These are phyloP conservation scores for Eleutherodactylus coqui DNA, from an alignment of 2,797 vertebrate genomes.

Conservation along the genomic window DNA sequence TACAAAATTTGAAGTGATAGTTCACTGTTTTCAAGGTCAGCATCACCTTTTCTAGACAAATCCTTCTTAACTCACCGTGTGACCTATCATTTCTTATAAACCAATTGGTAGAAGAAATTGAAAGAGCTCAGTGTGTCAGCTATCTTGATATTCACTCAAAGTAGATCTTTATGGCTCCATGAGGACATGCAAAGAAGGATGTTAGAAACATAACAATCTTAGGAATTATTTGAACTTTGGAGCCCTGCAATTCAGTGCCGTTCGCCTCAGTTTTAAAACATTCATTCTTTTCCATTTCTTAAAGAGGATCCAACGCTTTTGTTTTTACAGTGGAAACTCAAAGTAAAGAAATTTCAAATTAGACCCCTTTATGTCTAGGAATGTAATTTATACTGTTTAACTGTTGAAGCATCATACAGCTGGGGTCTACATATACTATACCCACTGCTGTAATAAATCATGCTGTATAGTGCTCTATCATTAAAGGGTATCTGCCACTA, in stretches of 20 bases:
- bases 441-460: too few relatives aligned
- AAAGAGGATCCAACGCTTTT: not conserved
- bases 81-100: constrained; percentile 57
- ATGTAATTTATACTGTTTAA: too few relatives aligned
- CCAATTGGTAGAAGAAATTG: constrained; percentile 51
- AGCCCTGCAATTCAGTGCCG: not conserved
- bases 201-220: not conserved
- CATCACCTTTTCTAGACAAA: constrained; percentile 54
- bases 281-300: not conserved
- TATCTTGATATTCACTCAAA: constrained; percentile 25
- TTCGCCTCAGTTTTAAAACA: not conserved
- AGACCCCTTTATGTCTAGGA: not conserved
- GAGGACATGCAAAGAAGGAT: constrained; percentile 30
- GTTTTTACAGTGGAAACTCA: not conserved
- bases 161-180: constrained; percentile 21
- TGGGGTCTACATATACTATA: not conserved
- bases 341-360: not conserved
- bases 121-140: constrained; percentile 45
- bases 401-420: too few relatives aligned
- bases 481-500: too few relatives aligned
- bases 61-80: constrained; percentile 57
- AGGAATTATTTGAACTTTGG: not conserved
- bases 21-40: constrained; percentile 58
- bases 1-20: constrained; percentile 43
- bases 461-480: too few relatives aligned